Percentiles rank a stretch among this genome's conserved stretches.
These are phyloP conservation scores for Apoda limacodes DNA, from an alignment of 2,888 invertebrate species.

Conservation along the genomic window DNA sequence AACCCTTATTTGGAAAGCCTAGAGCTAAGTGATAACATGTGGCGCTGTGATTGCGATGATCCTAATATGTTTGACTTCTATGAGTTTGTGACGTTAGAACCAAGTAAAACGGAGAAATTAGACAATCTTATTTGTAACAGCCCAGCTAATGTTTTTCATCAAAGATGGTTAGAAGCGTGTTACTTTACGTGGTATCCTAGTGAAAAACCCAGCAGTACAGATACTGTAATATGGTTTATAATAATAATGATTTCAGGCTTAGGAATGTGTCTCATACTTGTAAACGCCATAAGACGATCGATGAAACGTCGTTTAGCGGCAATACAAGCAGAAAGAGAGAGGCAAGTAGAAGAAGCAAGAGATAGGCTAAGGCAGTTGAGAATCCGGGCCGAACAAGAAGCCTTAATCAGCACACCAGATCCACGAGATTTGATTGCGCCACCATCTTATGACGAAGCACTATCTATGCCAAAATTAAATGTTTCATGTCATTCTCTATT, in stretches of 20 bases:
- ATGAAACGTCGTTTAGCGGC: slow-evolving; percentile 64
- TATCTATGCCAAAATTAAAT: slow-evolving; percentile 78
- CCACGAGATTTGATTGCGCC: slow-evolving; percentile 76
- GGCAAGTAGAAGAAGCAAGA: slow-evolving; percentile 69
- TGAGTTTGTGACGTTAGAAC: slow-evolving; percentile 68
- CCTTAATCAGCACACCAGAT: slow-evolving; percentile 73
- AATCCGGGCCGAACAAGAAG: slow-evolving; percentile 63
- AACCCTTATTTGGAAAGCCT: slow-evolving; percentile 70
- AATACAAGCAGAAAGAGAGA: slow-evolving; percentile 62
- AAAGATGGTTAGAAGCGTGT: slow-evolving; percentile 78
- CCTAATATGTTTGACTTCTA: slow-evolving; percentile 71
- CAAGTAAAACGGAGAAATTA: slow-evolving; percentile 62
- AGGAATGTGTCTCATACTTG: slow-evolving; percentile 61
- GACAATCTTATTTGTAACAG: slow-evolving; percentile 73
- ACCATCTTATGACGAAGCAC: slow-evolving; percentile 82
- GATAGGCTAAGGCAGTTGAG: slow-evolving; percentile 67
- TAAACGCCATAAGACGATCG: slow-evolving; percentile 64
- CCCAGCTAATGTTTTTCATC: slow-evolving; percentile 72
- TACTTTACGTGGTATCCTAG: slow-evolving; percentile 69
- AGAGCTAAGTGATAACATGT: slow-evolving; percentile 79
- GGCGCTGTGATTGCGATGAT: slow-evolving; percentile 80
- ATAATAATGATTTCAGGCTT: slow-evolving; percentile 66
- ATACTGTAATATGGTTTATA: slow-evolving; percentile 71
- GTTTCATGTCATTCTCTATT: slow-evolving; percentile 69
- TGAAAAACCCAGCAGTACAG: slow-evolving; percentile 41